Base-by-base conservation (phyloP, 2,797 vertebrate species). In the Falco peregrinus region DNA sequence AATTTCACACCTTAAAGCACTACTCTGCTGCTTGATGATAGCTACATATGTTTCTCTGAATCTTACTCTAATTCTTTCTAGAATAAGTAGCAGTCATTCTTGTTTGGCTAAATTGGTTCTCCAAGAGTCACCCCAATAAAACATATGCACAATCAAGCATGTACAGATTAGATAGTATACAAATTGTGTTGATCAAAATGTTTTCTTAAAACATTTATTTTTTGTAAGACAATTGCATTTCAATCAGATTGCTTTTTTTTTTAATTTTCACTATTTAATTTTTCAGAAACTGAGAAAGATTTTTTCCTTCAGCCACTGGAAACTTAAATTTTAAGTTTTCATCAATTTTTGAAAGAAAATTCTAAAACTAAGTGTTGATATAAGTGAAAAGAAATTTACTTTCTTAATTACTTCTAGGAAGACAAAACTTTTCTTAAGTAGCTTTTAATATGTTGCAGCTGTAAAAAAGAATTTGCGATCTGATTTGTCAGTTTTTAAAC, bases 81-180 rank as follows among this genome's bases (percentile, higher is more conserved):
- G 76, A 93, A 56, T 79, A 79, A 84, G 47, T n/a, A 86, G 8
- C 45, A 84, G 69, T 63, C 39, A 51, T 61, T 93, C 54, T 54
- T 75, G 41, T 70, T 93, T 90, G 73, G 43, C 33, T 85, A 51
- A 76, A 81, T 13, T 67, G 25, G 15, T 90, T 94, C 60, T 70
- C 51, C 41, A 88, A n/a, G 51, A 79, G 47, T 90, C n/a, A 33
- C 70, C 91, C 70, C 88, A 92, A 77, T 80, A 95, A 91, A 88
- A n/a, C 70, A 93, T 45, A 86, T 80, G 54, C 53, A 77, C 37
- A 91, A 64, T 71, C 64, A 79, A 84, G 19, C 3, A 4, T 41
- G 21, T 57, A 57, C 22, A 84, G 25, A 90, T 88, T 43, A 93
- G 12, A 6, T 28, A 84, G 39, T 70, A 76, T 5, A 3, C 33